Evolutionary conservation across 23 tunicate species (phyloP).

Genomic region (Oikopleura albicans): DNA sequence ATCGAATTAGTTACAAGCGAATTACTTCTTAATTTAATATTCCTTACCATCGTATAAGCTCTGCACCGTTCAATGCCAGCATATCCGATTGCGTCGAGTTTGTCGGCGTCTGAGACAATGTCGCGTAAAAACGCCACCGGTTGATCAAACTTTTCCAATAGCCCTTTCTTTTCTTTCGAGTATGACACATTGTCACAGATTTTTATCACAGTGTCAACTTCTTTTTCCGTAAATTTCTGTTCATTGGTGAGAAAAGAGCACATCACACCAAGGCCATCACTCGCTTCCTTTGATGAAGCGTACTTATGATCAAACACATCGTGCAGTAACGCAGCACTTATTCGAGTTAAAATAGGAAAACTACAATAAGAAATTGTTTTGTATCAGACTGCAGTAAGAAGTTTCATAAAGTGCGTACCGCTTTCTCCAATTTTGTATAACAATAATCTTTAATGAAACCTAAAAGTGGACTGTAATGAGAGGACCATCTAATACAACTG

Average conservation of each 20-base stretch:
- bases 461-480: too few species aligned
- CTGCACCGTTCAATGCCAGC: background rate
- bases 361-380: too few species aligned
- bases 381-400: too few species aligned
- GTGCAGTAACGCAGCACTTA: background rate
- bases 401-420: too few species aligned
- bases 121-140: background rate
- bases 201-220: background rate
- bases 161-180: background rate
- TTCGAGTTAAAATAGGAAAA: too few species aligned
- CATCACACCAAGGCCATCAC: background rate
- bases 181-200: background rate
- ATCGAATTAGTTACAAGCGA: too few species aligned
- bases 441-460: too few species aligned
- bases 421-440: too few species aligned
- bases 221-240: background rate
- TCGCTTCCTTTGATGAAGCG: background rate
- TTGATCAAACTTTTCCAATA: background rate
- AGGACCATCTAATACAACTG: too few species aligned
- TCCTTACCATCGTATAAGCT: background rate
- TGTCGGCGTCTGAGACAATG: background rate
- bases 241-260: too few species aligned
- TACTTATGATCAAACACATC: constrained; percentile 12
- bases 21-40: too few species aligned
- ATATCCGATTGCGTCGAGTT: background rate